These are phyloP conservation scores for Glaucidium brasilianum DNA, from an alignment of 2,113 vertebrate genomes.

Conservation along the genomic window DNA sequence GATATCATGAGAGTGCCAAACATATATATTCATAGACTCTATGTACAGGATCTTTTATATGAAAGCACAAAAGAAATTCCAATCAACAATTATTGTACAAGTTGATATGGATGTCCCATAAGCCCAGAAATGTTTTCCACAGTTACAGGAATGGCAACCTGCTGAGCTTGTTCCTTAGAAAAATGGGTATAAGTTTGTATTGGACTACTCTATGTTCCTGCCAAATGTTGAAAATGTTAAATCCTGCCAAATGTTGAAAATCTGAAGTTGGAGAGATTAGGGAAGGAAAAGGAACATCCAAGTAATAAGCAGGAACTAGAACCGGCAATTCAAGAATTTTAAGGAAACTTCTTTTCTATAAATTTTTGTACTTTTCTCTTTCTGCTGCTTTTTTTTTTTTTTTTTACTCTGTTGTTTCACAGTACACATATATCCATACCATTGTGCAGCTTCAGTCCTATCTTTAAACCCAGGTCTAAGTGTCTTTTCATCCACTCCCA, in stretches of 20 bases:
- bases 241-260: background rate
- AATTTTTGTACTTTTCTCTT: background rate
- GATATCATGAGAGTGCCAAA: background rate
- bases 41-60: background rate
- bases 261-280: background rate
- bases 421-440: background rate
- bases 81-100: background rate
- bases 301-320: background rate
- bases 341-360: background rate
- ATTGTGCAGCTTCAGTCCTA: background rate
- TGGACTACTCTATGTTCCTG: background rate
- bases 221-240: background rate
- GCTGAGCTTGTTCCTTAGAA: background rate
- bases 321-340: rapidly evolving
- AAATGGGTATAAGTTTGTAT: background rate
- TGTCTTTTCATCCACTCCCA: background rate
- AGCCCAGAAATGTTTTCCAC: background rate
- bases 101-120: background rate
- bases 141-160: background rate
- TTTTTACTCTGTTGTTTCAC: background rate
- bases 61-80: background rate
- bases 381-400: background rate
- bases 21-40: too few relatives aligned
- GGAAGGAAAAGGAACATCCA: background rate
- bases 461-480: background rate